Evolutionary conservation across 2,113 vertebrate genomes (phyloP).

Genomic region (Asarcornis scutulata): DNA sequence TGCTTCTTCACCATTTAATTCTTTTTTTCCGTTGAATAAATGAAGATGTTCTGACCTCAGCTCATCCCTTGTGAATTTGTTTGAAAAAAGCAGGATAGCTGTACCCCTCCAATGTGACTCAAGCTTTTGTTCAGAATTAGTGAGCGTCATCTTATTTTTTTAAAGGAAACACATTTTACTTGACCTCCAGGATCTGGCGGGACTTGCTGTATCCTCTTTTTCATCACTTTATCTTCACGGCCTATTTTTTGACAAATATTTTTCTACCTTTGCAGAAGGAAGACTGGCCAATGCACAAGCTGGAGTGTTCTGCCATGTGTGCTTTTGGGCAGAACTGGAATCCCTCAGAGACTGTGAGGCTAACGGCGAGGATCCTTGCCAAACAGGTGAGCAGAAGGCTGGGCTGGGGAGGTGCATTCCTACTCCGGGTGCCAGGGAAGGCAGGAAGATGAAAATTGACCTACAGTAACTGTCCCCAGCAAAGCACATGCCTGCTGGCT

Average conservation of each 20-base stretch:
- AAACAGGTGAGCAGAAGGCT: slow-evolving; percentile 84
- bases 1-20: slow-evolving; percentile 23
- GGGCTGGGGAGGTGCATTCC: background rate
- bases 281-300: slow-evolving; percentile 96
- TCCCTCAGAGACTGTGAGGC: slow-evolving; percentile 90
- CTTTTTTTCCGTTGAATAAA: background rate
- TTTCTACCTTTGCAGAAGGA: slow-evolving; percentile 80
- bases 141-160: slow-evolving; percentile 41
- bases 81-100: slow-evolving; percentile 25
- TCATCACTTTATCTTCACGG: background rate
- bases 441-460: slow-evolving; percentile 15
- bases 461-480: background rate
- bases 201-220: slow-evolving; percentile 45
- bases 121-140: slow-evolving; percentile 49
- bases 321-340: slow-evolving; percentile 90
- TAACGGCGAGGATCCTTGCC: slow-evolving; percentile 90
- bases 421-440: background rate
- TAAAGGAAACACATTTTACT: slow-evolving; percentile 75
- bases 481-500: background rate
- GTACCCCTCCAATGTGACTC: slow-evolving; percentile 29
- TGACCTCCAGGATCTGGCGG: slow-evolving; percentile 56
- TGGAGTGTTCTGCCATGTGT: slow-evolving; percentile 93
- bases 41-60: slow-evolving; percentile 48
- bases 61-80: slow-evolving; percentile 15
- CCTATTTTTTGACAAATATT: background rate